A percentile compares a stretch with the other conserved stretches of the same genome.
phyloP scores from a whole-genome alignment of 2,797 vertebrate species.

The Macrochelys suwanniensis region DNA sequence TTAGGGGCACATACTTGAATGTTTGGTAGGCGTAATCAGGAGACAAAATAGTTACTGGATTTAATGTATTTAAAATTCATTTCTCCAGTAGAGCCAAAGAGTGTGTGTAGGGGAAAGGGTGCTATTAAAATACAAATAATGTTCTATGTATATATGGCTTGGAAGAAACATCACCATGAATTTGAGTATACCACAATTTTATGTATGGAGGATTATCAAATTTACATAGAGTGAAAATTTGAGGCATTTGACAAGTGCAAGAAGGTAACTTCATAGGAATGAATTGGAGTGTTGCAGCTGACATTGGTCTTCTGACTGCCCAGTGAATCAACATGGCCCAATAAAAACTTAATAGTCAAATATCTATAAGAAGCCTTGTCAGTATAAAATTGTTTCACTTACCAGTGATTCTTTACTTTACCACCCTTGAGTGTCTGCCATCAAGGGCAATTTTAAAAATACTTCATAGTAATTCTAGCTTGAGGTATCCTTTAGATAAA shows the following conservation, averaged over 20 bases:
- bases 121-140: accelerated
- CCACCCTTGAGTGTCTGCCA: neutral
- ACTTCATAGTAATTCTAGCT: neutral
- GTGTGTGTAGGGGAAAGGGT: neutral
- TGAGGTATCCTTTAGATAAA: neutral
- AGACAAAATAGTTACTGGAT: neutral
- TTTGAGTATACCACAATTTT: neutral
- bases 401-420: neutral
- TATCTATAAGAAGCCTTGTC: neutral
- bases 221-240: neutral
- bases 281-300: neutral
- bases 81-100: neutral
- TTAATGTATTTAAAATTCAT: neutral
- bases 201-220: neutral
- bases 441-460: neutral
- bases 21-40: neutral
- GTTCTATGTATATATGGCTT: neutral
- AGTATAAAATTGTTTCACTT: neutral
- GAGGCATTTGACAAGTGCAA: neutral
- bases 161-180: neutral
- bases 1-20: neutral
- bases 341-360: neutral
- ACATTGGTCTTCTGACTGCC: neutral
- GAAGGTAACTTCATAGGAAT: neutral
- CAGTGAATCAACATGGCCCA: neutral